Evolutionary conservation across 53 echinoderm and acorn worm genomes (phyloP).

Genomic region (Luidia sarsii): DNA sequence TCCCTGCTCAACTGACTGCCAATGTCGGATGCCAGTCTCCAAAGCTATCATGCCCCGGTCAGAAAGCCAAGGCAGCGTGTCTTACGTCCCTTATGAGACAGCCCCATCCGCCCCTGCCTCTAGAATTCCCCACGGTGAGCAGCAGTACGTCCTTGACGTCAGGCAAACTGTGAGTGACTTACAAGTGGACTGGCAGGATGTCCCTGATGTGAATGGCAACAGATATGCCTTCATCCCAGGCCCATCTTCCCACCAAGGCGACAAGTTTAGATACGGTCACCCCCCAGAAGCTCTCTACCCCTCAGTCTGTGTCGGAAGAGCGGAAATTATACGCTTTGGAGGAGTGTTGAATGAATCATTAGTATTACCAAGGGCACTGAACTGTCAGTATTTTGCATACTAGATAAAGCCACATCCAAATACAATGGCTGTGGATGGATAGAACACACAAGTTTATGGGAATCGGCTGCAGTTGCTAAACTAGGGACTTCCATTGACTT

Average conservation of each 20-base stretch:
- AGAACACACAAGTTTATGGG: too few species aligned
- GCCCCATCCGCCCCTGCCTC: too few species aligned
- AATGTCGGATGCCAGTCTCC: slow-evolving; percentile 19
- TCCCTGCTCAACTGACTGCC: slow-evolving; percentile 30
- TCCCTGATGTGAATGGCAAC: slow-evolving; percentile 12
- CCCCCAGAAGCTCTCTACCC: slow-evolving; percentile 55
- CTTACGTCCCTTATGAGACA: too few species aligned
- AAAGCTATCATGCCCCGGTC: too few species aligned
- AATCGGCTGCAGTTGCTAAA: too few species aligned
- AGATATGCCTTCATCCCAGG: background rate
- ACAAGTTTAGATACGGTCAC: slow-evolving; percentile 21
- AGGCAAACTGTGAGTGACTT: slow-evolving; percentile 5
- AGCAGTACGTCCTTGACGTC: slow-evolving; percentile 56
- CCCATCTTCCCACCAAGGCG: background rate
- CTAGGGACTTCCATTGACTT: too few species aligned
- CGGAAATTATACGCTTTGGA: slow-evolving; percentile 65
- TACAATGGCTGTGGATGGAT: too few species aligned
- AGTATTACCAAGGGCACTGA: slow-evolving; percentile 15
- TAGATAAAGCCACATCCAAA: too few species aligned
- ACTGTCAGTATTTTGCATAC: slow-evolving; percentile 29
- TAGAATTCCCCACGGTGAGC: slow-evolving; percentile 12
- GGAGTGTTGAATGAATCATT: slow-evolving; percentile 52
- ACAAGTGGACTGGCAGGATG: slow-evolving; percentile 37
- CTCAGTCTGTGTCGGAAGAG: slow-evolving; percentile 57
- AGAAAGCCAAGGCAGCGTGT: too few species aligned